Conservation (phyloP, 2,888 invertebrate species). For the Eupithecia exiguata region DNA sequence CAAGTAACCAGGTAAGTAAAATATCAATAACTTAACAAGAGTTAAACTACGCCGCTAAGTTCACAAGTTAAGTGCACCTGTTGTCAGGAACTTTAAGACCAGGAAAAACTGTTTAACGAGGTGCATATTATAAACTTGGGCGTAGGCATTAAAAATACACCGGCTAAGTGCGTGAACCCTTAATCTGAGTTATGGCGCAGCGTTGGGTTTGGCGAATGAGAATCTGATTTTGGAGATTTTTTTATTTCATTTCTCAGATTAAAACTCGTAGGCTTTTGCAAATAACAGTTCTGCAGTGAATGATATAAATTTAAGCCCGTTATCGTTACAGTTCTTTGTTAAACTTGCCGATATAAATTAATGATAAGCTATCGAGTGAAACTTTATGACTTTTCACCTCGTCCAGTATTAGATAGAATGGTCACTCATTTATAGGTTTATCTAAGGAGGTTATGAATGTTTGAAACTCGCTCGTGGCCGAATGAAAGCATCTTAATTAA, state of each 20-base stretch:
- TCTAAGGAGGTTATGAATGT: neutral
- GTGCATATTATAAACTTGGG: slow-evolving; percentile 9
- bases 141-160: slow-evolving; percentile 8
- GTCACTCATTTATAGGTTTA: too few relatives aligned
- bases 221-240: neutral
- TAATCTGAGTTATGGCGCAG: neutral
- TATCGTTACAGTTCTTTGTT: neutral
- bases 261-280: neutral
- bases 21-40: slow-evolving; percentile 9
- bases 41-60: slow-evolving; percentile 10
- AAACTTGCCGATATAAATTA: neutral
- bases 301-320: neutral
- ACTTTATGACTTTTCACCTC: too few relatives aligned
- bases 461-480: neutral
- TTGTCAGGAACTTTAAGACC: slow-evolving; percentile 24
- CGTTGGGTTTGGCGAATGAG: neutral
- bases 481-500: too few relatives aligned
- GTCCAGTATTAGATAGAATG: neutral
- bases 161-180: slow-evolving; percentile 8
- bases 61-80: slow-evolving; percentile 27
- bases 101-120: slow-evolving; percentile 24
- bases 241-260: too few relatives aligned
- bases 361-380: too few relatives aligned
- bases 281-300: neutral
- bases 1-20: neutral